A percentile compares a stretch with the other conserved stretches of the same genome.
phyloP scores from a whole-genome alignment of 2,888 invertebrate species.

The Lycophotia porphyrea region DNA sequence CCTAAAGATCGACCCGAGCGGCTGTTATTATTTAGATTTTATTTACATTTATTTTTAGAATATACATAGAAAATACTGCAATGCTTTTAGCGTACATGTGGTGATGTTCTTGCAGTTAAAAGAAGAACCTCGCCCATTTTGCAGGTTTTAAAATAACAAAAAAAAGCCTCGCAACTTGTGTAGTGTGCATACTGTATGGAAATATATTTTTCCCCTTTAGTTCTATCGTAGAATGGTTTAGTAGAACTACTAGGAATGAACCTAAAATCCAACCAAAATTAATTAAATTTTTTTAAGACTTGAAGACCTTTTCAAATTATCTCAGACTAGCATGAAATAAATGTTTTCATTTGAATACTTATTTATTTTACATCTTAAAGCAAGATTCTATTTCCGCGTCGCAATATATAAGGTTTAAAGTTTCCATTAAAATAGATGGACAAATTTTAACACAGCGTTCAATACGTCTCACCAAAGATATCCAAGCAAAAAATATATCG shows the following conservation, averaged over 20 bases:
- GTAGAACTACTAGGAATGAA: no score
- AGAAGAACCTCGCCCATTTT: background rate
- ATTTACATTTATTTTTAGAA: no score
- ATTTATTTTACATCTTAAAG: background rate
- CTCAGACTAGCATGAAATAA: background rate
- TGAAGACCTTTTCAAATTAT: background rate
- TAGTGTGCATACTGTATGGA: background rate
- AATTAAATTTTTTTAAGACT: background rate
- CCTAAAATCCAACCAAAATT: background rate
- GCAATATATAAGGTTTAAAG: no score
- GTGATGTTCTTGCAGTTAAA: background rate
- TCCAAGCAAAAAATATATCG: no score
- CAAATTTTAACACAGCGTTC: no score
- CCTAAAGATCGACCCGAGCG: no score
- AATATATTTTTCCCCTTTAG: no score
- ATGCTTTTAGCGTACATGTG: background rate
- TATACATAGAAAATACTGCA: conserved; percentile 23
- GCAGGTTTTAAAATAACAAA: background rate
- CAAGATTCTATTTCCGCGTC: background rate
- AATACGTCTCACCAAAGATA: no score
- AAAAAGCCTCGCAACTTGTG: background rate
- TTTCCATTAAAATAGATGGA: no score
- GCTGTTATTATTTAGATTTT: no score
- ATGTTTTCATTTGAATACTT: background rate
- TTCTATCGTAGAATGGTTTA: no score